phyloP scores from a whole-genome alignment of 2,888 invertebrate genomes.

The Iselma pallidipennis region DNA sequence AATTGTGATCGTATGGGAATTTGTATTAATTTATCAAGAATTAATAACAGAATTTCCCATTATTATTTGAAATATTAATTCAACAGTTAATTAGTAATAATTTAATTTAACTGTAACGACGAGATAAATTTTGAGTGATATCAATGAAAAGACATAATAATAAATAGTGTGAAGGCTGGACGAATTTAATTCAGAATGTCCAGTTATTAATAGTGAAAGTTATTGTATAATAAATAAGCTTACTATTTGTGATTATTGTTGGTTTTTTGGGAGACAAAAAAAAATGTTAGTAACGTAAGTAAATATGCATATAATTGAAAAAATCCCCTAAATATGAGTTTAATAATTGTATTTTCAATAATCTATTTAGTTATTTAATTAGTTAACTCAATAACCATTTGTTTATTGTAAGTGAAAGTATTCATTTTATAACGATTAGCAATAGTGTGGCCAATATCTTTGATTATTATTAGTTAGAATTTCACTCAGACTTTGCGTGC shows the following conservation, averaged over 20 bases:
- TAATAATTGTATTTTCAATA: too few relatives aligned
- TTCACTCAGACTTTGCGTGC: background rate
- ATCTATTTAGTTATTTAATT: background rate
- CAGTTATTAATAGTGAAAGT: conserved; percentile 21
- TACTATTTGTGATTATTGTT: too few relatives aligned
- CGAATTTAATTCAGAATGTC: conserved; percentile 6
- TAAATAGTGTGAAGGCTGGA: background rate
- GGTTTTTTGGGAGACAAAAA: background rate
- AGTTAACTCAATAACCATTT: background rate
- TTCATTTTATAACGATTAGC: background rate
- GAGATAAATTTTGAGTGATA: background rate
- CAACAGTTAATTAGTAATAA: too few relatives aligned
- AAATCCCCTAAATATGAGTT: background rate
- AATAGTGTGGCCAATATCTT: background rate
- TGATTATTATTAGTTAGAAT: background rate
- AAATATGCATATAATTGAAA: background rate
- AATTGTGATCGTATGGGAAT: too few relatives aligned
- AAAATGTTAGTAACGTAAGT: conserved; percentile 26
- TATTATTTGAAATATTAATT: too few relatives aligned
- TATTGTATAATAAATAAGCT: conserved; percentile 18
- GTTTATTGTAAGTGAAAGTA: background rate
- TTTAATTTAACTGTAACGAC: too few relatives aligned
- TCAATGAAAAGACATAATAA: background rate
- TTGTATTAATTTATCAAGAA: too few relatives aligned
- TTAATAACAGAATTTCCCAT: too few relatives aligned